Percentiles rank a stretch among this genome's conserved stretches.
phyloP scores from a whole-genome alignment of 2,888 invertebrate species.

The Autographa pulchrina region DNA sequence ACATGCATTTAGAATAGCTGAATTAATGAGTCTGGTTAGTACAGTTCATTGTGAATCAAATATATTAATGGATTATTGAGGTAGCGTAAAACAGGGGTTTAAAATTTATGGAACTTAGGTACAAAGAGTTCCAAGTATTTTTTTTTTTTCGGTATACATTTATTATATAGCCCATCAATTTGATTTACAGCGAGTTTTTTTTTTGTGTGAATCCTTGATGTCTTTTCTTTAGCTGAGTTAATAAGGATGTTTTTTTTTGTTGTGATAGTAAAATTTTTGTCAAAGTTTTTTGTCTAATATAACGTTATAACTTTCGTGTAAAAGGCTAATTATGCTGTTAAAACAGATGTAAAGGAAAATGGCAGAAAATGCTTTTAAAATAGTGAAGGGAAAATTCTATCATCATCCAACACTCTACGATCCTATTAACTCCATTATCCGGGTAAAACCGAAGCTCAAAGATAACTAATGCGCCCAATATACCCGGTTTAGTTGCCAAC shows the following conservation, averaged over 20 bases:
- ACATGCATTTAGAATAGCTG: too few relatives aligned
- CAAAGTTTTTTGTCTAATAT: too few relatives aligned
- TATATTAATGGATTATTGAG: neutral
- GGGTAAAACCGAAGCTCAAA: neutral
- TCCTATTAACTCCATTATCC: neutral
- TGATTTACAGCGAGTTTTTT: neutral
- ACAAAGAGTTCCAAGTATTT: neutral
- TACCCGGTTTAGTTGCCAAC: neutral
- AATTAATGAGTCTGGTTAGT: neutral
- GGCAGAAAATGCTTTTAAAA: neutral
- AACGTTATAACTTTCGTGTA: too few relatives aligned
- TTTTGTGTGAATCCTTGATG: neutral
- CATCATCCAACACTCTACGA: neutral
- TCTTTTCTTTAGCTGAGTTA: too few relatives aligned
- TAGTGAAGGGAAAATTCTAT: constrained; percentile 5
- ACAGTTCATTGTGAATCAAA: neutral
- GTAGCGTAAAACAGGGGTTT: neutral
- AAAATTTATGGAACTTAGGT: neutral
- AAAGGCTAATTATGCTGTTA: neutral
- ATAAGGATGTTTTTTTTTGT: too few relatives aligned
- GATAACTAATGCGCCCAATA: constrained; percentile 5
- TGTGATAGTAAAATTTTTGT: too few relatives aligned
- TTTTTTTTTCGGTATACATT: neutral
- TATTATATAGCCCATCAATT: neutral
- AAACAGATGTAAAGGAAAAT: neutral